Percentiles rank a stretch among this genome's conserved stretches.
These are phyloP conservation scores for Tachysurus fulvidraco DNA, from an alignment of 2,113 vertebrate genomes.

Conservation along the genomic window DNA sequence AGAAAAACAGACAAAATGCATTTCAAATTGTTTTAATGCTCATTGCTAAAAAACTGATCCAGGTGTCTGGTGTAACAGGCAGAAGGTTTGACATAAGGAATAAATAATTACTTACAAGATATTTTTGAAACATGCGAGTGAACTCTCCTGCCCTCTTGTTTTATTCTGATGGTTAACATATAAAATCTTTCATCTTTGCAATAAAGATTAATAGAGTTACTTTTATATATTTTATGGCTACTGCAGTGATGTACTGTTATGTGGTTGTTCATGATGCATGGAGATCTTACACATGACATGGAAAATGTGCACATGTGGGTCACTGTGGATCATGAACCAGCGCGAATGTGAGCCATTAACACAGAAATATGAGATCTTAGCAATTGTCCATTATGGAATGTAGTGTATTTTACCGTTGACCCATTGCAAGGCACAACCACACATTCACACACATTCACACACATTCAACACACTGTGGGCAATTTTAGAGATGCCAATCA, in stretches of 20 bases:
- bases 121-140: neutral
- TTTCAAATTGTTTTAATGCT: conserved; percentile 21
- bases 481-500: no score
- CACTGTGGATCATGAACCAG: neutral
- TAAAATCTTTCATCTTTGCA: neutral
- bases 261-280: neutral
- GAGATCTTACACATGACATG: neutral
- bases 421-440: no score
- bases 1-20: neutral
- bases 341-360: neutral
- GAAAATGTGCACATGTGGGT: neutral
- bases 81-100: neutral
- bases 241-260: neutral
- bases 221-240: neutral
- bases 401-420: neutral
- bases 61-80: neutral
- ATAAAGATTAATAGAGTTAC: neutral
- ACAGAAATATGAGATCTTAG: neutral
- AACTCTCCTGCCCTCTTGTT: neutral
- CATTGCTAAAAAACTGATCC: neutral
- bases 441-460: no score
- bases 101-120: neutral
- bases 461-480: no score
- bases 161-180: neutral
- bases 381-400: neutral